A percentile compares a stretch with the other conserved stretches of the same genome.
Conservation (phyloP, 2,888 invertebrate genomes). For the Emmelina monodactyla region DNA sequence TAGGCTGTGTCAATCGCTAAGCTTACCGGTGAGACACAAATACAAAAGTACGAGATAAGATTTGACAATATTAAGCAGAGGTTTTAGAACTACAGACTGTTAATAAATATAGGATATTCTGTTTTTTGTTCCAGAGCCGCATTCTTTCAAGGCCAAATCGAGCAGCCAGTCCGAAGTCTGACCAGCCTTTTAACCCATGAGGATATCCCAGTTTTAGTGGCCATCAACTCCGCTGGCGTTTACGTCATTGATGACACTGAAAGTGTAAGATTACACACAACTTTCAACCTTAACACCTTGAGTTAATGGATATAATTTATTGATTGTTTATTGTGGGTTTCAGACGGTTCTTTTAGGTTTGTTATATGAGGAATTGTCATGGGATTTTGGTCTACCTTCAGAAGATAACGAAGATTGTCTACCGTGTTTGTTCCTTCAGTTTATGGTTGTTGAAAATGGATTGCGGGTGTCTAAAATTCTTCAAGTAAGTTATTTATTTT, state of each 20-base stretch:
- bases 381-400: constrained; percentile 90
- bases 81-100: neutral
- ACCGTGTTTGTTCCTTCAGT: constrained; percentile 93
- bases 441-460: constrained; percentile 80
- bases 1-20: too few relatives aligned
- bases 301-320: too few relatives aligned
- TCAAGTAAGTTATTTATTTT: constrained; percentile 68
- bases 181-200: constrained; percentile 85
- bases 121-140: constrained; percentile 72
- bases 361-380: constrained; percentile 88
- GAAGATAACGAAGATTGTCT: constrained; percentile 87
- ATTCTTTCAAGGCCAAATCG: constrained; percentile 94
- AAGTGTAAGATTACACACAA: too few relatives aligned
- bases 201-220: constrained; percentile 87
- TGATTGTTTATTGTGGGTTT: too few relatives aligned
- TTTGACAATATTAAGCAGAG: neutral
- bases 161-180: constrained; percentile 87
- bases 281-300: too few relatives aligned
- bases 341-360: constrained; percentile 86
- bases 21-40: neutral
- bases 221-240: constrained; percentile 85
- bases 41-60: neutral
- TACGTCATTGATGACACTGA: constrained; percentile 86
- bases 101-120: neutral
- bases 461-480: constrained; percentile 82